Evolutionary conservation across 2,888 invertebrate genomes (phyloP).

Genomic region (Cephus pygmeus): DNA sequence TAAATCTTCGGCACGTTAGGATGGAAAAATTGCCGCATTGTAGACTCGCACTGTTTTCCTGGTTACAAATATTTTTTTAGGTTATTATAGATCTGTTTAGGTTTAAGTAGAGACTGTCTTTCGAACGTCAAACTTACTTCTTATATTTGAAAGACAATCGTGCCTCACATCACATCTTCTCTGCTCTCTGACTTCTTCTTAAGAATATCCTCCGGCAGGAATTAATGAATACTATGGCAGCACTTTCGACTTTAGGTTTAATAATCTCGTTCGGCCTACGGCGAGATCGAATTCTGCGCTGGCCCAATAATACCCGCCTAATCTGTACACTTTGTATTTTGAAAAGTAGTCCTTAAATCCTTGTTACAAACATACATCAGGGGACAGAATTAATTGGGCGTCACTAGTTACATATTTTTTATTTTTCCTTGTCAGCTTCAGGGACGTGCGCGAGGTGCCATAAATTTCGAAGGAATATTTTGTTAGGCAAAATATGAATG

Average conservation of each 20-base stretch:
- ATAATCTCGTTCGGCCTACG: neutral
- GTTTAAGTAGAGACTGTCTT: neutral
- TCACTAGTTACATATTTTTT: neutral
- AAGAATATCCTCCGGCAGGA: neutral
- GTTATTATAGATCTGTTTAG: neutral
- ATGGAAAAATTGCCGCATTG: neutral
- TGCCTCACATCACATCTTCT: neutral
- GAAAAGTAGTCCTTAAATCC: neutral
- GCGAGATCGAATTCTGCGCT: neutral
- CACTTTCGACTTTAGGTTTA: neutral
- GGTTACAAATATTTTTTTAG: neutral
- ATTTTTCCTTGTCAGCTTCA: neutral
- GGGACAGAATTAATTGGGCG: neutral
- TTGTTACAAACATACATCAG: neutral
- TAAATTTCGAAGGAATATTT: neutral
- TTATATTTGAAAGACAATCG: neutral
- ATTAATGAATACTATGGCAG: neutral
- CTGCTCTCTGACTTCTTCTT: neutral
- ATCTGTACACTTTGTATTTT: neutral
- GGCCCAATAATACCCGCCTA: neutral
- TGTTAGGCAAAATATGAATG: neutral
- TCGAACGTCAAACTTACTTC: neutral
- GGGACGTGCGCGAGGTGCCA: neutral
- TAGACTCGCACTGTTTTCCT: neutral
- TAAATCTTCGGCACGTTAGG: neutral